Evolutionary conservation across 2,113 vertebrate species (phyloP), one percentile per base, ranked within the genome.

Genomic region (Gallinago jamesoni): DNA sequence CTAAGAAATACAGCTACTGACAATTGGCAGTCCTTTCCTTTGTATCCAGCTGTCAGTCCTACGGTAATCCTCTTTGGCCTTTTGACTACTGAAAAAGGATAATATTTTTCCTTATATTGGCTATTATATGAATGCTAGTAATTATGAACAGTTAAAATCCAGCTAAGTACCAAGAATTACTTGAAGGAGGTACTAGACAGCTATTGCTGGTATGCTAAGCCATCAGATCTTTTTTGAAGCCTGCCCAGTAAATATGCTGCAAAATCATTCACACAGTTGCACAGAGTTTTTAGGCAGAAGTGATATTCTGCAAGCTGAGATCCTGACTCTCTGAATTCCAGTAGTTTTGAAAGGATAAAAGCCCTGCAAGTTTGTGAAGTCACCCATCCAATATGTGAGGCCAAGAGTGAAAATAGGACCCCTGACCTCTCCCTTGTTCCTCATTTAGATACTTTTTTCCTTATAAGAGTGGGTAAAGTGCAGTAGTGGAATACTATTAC

Each of bases 401-500:
- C 73, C 67, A 92, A 84, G 63, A 81, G 48, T 90, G 52, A 87
- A 84, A 96, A 69, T 52, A 86, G 64, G 41, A 94, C 59, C 27
- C 86, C 74, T 93, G 78, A 94, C 91, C 84, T 94, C 75, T 67
- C 41, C 67, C 52, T 93, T 93, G 50, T 90, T 87, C 60, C 33
- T 39, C 83, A 57, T 96, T 89, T 95, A 86, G 91, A 89, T 64
- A 77, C 28, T 90, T 92, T 90, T 92, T 94, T 92, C 72, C 85
- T 91, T 94, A 68, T 86, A 97, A 95, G 78, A 17, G 14, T 91
- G 91, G 75, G 90, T 82, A 92, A 96, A 95, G 83, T 56, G 60
- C 57, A 87, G 56, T 55, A 94, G 91, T 81, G 70, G 90, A 97
- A 95, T 94, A 82, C 86, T 72, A 78, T 89, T 96, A 93, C 96